A percentile compares a stretch with the other conserved stretches of the same genome.
Conservation (phyloP, 2,888 invertebrate genomes). For the Miltochrista miniata region DNA sequence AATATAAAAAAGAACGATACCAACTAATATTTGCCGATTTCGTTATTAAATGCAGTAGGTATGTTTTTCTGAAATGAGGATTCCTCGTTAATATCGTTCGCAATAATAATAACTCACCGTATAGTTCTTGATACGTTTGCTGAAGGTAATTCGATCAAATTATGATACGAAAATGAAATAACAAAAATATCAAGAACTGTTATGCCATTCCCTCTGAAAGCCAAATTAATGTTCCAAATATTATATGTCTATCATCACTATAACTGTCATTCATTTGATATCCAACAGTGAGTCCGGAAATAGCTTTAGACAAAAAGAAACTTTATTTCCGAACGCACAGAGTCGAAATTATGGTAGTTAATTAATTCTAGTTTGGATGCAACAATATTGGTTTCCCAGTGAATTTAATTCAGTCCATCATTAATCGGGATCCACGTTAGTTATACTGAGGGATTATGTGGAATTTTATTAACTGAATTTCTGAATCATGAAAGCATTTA, state of each 20-base stretch:
- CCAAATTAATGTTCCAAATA: slow-evolving; percentile 14
- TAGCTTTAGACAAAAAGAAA: slow-evolving; percentile 44
- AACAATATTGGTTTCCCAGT: slow-evolving; percentile 65
- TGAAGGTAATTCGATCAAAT: neutral
- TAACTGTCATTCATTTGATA: slow-evolving; percentile 63
- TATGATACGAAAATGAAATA: neutral
- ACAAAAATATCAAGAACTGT: slow-evolving; percentile 6
- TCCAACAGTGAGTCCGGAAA: slow-evolving; percentile 48
- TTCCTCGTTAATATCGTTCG: no score
- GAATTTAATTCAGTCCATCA: slow-evolving; percentile 77
- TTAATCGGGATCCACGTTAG: slow-evolving; percentile 71
- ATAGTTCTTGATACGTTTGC: neutral
- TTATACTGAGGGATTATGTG: slow-evolving; percentile 66
- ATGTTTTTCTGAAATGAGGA: no score
- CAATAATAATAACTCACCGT: no score
- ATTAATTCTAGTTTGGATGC: slow-evolving; percentile 47
- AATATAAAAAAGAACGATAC: no score
- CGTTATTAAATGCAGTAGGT: no score
- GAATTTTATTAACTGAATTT: slow-evolving; percentile 69
- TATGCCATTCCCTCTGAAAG: slow-evolving; percentile 5
- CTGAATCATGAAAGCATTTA: slow-evolving; percentile 38
- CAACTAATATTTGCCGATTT: no score
- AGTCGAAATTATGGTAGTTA: slow-evolving; percentile 45
- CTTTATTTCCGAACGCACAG: slow-evolving; percentile 40
- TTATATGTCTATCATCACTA: slow-evolving; percentile 15